Evolutionary conservation across 2,888 invertebrate species (phyloP), one percentile per base, ranked within the genome.

Genomic region (Dynastes grantii): DNA sequence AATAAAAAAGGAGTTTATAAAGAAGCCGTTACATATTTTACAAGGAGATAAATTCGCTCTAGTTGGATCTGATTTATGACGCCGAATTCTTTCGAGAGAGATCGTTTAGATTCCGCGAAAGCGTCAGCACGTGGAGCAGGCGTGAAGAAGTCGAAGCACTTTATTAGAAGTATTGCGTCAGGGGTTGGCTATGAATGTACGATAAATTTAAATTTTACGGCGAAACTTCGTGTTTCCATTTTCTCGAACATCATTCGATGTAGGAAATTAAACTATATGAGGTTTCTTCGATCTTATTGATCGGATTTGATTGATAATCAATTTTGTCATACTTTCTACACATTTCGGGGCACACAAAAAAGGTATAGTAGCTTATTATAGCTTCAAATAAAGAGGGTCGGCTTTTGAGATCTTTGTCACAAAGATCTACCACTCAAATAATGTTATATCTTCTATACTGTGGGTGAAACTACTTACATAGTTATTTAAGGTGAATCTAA

Each of bases 21-120:
- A 68, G 27, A 49, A 68, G 27, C 49, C 27, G 49, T 49, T 68
- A 68, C 27, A 53, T 68, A 68, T 68, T 68, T 68, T 51, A 68
- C 27, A 51, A 51, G 13, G 27, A 27, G 51, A 51, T 22, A 51
- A 37, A 68, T 68, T 68, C 51, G 51, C 6, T 11, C 37, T 37
- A 65, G 51, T 53, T 13, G 22, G 4, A 53, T 16, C 13, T 68
- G 51, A 68, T 68, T 53, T 49, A 68, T 29, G 68, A 53, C 29
- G 65, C 13, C 37, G 40, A 16, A 65, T 68, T 51, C 51, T 68
- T 29, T 63, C 16, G 29, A 51, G 51, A 68, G 29, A n/a, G 51
- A 68, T 51, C 51, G 49, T 27, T 51, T 27, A 27, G 51, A 49
- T 68, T 29, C 27, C 1, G 68, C 68, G 49, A 51, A 27, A 49